Conservation (phyloP, 2,113 vertebrate genomes). For the Hyaena hyaena region DNA sequence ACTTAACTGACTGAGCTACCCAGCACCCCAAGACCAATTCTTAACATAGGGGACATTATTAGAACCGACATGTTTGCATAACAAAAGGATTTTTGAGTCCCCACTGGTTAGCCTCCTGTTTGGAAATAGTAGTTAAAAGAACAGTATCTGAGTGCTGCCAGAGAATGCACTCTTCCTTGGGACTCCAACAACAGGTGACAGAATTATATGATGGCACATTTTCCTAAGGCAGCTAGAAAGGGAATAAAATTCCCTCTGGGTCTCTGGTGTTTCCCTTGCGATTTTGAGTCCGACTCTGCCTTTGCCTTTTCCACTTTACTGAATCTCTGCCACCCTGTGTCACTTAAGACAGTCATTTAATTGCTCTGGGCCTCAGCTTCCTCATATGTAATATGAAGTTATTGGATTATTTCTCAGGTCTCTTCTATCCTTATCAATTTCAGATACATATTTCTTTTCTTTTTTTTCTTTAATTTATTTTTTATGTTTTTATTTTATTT, state of each 20-base stretch:
- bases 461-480: not conserved
- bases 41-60: slow-evolving; percentile 3
- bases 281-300: not conserved
- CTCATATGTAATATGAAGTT: not conserved
- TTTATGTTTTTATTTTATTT: too few species aligned
- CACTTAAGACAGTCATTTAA: not conserved
- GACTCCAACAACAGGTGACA: not conserved
- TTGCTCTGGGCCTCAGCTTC: slow-evolving; percentile 34
- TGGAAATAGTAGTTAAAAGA: slow-evolving; percentile 40
- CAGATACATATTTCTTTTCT: not conserved
- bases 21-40: not conserved
- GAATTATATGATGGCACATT: not conserved
- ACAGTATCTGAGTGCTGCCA: slow-evolving; percentile 27
- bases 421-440: not conserved
- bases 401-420: not conserved
- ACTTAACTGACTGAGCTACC: too few species aligned
- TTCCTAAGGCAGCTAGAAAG: not conserved
- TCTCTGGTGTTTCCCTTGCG: not conserved
- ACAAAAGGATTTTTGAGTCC: slow-evolving; percentile 44
- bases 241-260: not conserved
- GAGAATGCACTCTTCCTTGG: slow-evolving; percentile 13
- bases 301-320: not conserved
- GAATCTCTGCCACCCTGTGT: not conserved
- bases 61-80: slow-evolving; percentile 7
- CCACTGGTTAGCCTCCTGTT: slow-evolving; percentile 28